Percentiles rank a stretch among this genome's conserved stretches.
Conservation (phyloP, 2,797 vertebrate genomes). For the Geotrypetes seraphini region DNA sequence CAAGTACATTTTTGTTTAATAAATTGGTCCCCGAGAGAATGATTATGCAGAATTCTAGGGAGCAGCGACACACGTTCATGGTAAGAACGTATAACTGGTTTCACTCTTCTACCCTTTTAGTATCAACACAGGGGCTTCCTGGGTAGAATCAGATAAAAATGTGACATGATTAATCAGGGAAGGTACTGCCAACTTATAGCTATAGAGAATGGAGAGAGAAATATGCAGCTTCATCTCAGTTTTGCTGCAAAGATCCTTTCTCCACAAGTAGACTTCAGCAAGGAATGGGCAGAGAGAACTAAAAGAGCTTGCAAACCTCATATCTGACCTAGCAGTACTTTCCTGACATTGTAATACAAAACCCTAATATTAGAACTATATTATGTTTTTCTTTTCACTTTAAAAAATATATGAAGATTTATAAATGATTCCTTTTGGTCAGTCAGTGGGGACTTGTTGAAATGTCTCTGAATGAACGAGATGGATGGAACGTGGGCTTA, state of each 20-base stretch:
- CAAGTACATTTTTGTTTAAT: not conserved
- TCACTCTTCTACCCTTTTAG: not conserved
- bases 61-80: not conserved
- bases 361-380: constrained; percentile 2
- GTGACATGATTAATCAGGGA: constrained; percentile 6
- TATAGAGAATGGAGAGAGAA: not conserved
- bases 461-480: constrained; percentile 14
- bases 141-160: no score
- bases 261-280: no score
- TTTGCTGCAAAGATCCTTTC: no score
- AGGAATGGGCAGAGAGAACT: constrained; percentile 7
- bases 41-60: not conserved
- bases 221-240: not conserved
- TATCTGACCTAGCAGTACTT: constrained; percentile 1
- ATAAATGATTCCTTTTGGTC: not conserved
- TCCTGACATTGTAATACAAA: not conserved
- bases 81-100: not conserved
- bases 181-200: not conserved
- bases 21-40: not conserved
- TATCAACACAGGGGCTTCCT: not conserved
- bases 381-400: not conserved
- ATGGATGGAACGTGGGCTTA: constrained; percentile 14
- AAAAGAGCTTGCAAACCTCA: not conserved
- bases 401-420: constrained; percentile 8
- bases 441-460: constrained; percentile 4